Base-by-base conservation (phyloP, 2,888 invertebrate genomes). In the Parnassius smintheus region DNA sequence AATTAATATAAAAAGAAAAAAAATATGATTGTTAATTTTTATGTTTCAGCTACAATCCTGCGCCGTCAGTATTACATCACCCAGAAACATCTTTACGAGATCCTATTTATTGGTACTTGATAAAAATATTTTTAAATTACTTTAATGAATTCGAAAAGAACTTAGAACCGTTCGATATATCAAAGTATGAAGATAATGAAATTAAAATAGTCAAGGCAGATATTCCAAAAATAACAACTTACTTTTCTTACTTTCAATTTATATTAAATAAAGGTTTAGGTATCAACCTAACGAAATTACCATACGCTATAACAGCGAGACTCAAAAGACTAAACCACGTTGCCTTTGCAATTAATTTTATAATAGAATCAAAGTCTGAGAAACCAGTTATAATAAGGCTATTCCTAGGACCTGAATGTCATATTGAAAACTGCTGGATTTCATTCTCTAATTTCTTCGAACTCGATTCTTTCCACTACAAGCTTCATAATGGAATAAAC, bases 11-110 rank as follows among this genome's bases (percentile, higher is more conserved):
- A 3, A 44, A n/a, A 7, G 35, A 46, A 46, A 12, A 8, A 12
- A 46, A 46, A n/a, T n/a, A 12, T 11, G n/a, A 46, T 46, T 46
- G 12, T 46, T 12, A 2, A 12, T 46, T 46, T 46, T 11, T 46
- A 46, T 62, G 35, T 82, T 79, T 55, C 78, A 91, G 91, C 64
- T 87, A 86, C 56, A 87, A 84, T 59, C 85, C 90, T 13, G 83
- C 89, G 4, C 91, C 91, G 41, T 87, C 91, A 22, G 67, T 86
- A 44, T 64, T 90, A 45, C 90, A 91, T 66, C 84, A 86, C 55
- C 83, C 89, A 3, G 83, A 90, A 73, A 91, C 91, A 63, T 75
- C 86, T 42, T 69, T 91, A 49, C 78, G 89, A 65, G 90, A 90
- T 68, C 86, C 89, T 1, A 70, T 78, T 1, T 90, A 84, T 66